phyloP scores from a whole-genome alignment of 2,797 vertebrate genomes.

The Mus caroli region DNA sequence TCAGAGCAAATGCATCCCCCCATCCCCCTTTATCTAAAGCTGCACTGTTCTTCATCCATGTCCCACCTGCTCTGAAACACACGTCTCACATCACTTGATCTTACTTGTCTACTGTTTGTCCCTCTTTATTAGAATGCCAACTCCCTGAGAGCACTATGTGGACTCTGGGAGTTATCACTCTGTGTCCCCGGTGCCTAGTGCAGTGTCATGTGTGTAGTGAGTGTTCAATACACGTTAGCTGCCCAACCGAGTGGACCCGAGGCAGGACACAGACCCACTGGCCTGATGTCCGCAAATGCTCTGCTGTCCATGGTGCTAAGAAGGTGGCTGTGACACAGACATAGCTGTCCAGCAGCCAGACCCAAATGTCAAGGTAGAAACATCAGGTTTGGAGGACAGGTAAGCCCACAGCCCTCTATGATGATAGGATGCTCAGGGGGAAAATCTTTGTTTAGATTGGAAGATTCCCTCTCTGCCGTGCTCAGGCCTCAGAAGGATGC shows the following conservation, averaged over 20 bases:
- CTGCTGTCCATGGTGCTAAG: neutral
- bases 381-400: constrained; percentile 29
- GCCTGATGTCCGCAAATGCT: neutral
- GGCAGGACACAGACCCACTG: neutral
- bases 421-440: neutral
- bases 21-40: neutral
- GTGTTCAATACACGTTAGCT: neutral
- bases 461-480: neutral
- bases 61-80: neutral
- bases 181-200: neutral
- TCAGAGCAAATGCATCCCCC: neutral
- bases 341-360: neutral
- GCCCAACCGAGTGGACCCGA: neutral
- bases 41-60: neutral
- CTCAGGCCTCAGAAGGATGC: constrained; percentile 30
- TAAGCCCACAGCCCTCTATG: constrained; percentile 1
- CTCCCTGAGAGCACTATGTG: neutral
- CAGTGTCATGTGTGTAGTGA: neutral
- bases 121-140: neutral
- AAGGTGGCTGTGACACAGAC: neutral
- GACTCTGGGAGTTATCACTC: neutral
- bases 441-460: constrained; percentile 19
- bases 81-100: neutral
- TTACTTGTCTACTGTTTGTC: neutral
- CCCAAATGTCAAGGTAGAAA: constrained; percentile 5